phyloP scores from a whole-genome alignment of 1,140 invertebrate species.

The Muscidifurax raptorellus region DNA sequence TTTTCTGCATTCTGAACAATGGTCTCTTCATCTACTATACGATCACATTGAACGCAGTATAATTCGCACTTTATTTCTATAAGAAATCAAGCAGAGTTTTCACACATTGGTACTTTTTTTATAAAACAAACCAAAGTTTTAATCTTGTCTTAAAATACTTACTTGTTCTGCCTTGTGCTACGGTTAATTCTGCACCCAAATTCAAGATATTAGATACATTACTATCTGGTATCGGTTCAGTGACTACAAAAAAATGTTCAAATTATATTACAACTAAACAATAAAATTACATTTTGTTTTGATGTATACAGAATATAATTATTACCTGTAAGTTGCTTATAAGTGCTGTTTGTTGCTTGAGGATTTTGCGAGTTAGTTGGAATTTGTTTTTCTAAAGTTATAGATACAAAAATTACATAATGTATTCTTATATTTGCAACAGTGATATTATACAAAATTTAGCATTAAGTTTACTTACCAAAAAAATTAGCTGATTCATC shows the following conservation, averaged over 20 bases:
- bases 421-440: background rate
- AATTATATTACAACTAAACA: background rate
- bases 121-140: background rate
- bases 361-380: constrained; percentile 29
- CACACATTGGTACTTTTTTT: background rate
- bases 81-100: background rate
- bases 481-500: constrained; percentile 49
- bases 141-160: constrained; percentile 1
- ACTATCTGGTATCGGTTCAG: constrained; percentile 42
- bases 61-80: constrained; percentile 53
- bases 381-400: constrained; percentile 42
- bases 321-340: constrained; percentile 30
- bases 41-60: constrained; percentile 46
- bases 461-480: constrained; percentile 27
- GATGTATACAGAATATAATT: background rate
- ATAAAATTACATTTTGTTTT: background rate
- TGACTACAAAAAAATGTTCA: constrained; percentile 21
- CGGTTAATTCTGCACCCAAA: constrained; percentile 48
- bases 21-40: constrained; percentile 49
- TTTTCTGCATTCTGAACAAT: constrained; percentile 51
- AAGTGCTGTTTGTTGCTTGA: constrained; percentile 30
- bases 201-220: constrained; percentile 42
- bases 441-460: background rate
- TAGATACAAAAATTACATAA: background rate
- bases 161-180: constrained; percentile 52